phyloP scores from a whole-genome alignment of 1,140 invertebrate species.

The Solen grandis region DNA sequence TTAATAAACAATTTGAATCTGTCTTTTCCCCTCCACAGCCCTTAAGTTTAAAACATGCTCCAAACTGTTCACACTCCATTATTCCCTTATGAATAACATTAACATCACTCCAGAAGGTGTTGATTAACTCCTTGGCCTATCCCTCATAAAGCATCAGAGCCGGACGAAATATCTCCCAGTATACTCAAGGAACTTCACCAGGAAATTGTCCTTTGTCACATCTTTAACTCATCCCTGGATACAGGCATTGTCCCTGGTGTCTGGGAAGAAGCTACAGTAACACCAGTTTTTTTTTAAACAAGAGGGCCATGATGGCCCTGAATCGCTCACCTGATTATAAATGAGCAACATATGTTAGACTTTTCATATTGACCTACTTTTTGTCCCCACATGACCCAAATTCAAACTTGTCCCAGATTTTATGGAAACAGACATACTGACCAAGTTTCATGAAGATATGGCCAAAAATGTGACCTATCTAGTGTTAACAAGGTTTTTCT shows the following conservation, averaged over 20 bases:
- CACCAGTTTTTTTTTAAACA: too few relatives aligned
- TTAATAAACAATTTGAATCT: conserved; percentile 47
- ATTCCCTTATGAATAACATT: conserved; percentile 1
- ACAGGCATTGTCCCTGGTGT: conserved; percentile 34
- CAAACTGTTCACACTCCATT: background rate
- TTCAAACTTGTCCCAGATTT: too few relatives aligned
- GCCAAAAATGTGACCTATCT: too few relatives aligned
- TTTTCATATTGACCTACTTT: too few relatives aligned
- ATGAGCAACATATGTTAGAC: too few relatives aligned
- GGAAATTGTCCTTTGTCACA: conserved; percentile 20
- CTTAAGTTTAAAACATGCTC: conserved; percentile 26
- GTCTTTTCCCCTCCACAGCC: conserved; percentile 20
- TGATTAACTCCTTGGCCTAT: conserved; percentile 36
- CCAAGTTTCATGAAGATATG: too few relatives aligned
- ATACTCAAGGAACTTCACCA: conserved; percentile 36
- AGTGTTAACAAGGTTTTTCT: too few relatives aligned
- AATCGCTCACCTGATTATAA: too few relatives aligned
- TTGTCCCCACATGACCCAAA: too few relatives aligned
- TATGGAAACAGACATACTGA: too few relatives aligned
- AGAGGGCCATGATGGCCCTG: too few relatives aligned
- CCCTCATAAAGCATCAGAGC: conserved; percentile 46
- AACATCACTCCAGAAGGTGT: conserved; percentile 18
- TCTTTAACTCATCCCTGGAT: conserved; percentile 31
- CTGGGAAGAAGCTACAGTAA: conserved; percentile 33
- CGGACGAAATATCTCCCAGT: conserved; percentile 27